Base-by-base conservation (phyloP, 1,140 invertebrate genomes). In the Leptonema lineaticorne region DNA sequence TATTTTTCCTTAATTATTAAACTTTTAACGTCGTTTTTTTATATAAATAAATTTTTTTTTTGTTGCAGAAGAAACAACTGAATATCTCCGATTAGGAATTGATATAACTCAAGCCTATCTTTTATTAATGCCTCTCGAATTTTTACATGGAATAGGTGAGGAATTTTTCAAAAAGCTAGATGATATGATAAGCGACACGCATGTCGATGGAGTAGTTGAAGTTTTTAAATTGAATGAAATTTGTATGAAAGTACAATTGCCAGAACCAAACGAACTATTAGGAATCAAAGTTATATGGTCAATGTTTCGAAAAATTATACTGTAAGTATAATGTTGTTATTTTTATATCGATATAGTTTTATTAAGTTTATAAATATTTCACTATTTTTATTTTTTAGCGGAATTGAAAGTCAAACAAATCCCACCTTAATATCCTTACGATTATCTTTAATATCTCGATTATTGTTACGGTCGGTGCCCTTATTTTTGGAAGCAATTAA, bases 101-200 rank as follows among this genome's bases (percentile, higher is more conserved):
- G 87, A 90, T 72, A 90, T 96, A 74, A 89, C 91, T 73, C 87
- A 92, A 76, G 90, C 89, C 2, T 96, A 96, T 77, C 84, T 94
- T 0, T 77, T 95, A n/a, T 81, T 97, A 4, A 89, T 87, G 73
- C 91, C 92, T 0, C 85, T 88, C 75, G 85, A 90, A 72, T 94
- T 95, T 76, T 83, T 95, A 71, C 83, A 86, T 69, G 89, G 89
- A 28, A 82, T 89, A 71, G 92, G 91, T 0, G 80, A 79, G 7
- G 80, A 84, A 58, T 84, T 95, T 71, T 85, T 94, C 30, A 79
- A 83, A 2, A 83, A 87, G 11, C 84, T 93, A 63, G 84, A 86
- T 68, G 85, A 86, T 33, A 79, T 95, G 75, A 78, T 96, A 53
- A 85, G 85, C 46, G 94, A 96, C 79, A 85, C 96, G 77, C 83